Conservation (phyloP, 2,888 invertebrate species). For the Acrocera orbiculus region DNA sequence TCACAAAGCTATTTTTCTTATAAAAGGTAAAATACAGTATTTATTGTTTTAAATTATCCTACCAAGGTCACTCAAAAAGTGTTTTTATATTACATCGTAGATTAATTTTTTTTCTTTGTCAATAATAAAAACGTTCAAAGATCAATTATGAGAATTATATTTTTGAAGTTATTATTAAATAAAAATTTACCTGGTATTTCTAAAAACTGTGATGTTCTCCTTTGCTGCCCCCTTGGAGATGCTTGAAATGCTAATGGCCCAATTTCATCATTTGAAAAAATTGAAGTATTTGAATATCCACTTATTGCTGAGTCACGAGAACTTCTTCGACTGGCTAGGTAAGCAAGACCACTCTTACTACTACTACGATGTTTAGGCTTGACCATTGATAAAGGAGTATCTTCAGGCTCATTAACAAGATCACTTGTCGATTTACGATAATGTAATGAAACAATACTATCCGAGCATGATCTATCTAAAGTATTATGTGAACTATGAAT, state of each 20-base stretch:
- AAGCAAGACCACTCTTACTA: constrained; percentile 48
- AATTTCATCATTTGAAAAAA: constrained; percentile 54
- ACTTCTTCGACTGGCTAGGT: constrained; percentile 71
- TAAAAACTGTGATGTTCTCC: constrained; percentile 71
- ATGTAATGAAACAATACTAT: constrained; percentile 30
- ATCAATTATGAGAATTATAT: background rate
- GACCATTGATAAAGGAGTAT: constrained; percentile 44
- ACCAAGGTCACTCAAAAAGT: no score
- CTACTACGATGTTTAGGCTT: constrained; percentile 47
- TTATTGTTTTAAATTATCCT: no score
- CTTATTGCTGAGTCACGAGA: constrained; percentile 50
- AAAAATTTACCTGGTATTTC: constrained; percentile 62
- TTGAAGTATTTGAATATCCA: constrained; percentile 51
- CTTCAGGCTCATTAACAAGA: constrained; percentile 37
- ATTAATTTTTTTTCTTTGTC: no score
- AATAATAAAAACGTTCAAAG: background rate
- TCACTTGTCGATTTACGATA: constrained; percentile 65
- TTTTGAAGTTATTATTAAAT: background rate
- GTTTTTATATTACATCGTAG: no score
- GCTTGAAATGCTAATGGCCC: constrained; percentile 66
- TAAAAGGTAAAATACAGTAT: no score
- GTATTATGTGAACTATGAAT: constrained; percentile 31
- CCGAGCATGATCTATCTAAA: constrained; percentile 30
- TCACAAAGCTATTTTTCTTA: no score
- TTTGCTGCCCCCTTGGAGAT: constrained; percentile 56